Evolutionary conservation across 2,113 vertebrate genomes (phyloP).

Genomic region (Polyodon spathula): DNA sequence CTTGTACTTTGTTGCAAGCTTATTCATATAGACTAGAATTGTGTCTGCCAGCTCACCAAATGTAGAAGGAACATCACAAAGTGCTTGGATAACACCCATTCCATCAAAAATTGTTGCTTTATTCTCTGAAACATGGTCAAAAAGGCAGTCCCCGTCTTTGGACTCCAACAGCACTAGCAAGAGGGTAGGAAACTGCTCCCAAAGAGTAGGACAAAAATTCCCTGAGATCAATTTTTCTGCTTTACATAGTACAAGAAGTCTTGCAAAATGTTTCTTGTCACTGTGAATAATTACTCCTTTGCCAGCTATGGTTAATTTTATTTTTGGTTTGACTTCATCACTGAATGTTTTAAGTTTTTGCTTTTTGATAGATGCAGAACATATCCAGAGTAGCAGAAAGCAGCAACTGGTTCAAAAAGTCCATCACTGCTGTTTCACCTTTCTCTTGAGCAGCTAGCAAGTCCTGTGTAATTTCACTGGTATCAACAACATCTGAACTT

Average conservation of each 20-base stretch:
- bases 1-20: slow-evolving; percentile 15
- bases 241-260: slow-evolving; percentile 20
- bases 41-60: slow-evolving; percentile 20
- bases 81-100: slow-evolving; percentile 22
- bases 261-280: slow-evolving; percentile 24
- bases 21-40: slow-evolving; percentile 18
- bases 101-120: slow-evolving; percentile 23
- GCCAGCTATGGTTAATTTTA: slow-evolving; percentile 17
- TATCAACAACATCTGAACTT: slow-evolving; percentile 17
- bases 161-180: slow-evolving; percentile 17
- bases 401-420: slow-evolving; percentile 20
- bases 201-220: slow-evolving; percentile 15
- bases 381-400: slow-evolving; percentile 15
- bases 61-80: slow-evolving; percentile 13
- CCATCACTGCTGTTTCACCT: slow-evolving; percentile 17
- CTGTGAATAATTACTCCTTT: slow-evolving; percentile 21
- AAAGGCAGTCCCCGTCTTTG: slow-evolving; percentile 14
- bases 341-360: slow-evolving; percentile 23
- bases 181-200: too few species aligned
- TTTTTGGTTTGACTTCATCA: slow-evolving; percentile 21
- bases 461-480: slow-evolving; percentile 21
- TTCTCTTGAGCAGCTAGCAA: slow-evolving; percentile 17
- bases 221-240: slow-evolving; percentile 13
- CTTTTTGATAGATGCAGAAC: slow-evolving; percentile 19
- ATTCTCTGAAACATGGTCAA: slow-evolving; percentile 15